Base-by-base conservation (phyloP, 1,140 invertebrate species). In the Listronotus oregonensis region DNA sequence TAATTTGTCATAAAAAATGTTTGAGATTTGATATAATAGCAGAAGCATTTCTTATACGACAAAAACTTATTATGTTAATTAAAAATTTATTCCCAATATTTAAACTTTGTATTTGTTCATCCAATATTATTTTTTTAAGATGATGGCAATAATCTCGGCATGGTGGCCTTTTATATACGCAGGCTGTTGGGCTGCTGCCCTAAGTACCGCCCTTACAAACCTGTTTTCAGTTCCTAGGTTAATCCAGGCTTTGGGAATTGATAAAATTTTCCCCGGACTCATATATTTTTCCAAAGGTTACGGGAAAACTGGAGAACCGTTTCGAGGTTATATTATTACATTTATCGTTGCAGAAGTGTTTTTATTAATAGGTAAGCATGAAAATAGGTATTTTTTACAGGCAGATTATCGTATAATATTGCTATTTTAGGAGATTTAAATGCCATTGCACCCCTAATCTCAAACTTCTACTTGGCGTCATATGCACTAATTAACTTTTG, bases 401-500 rank as follows among this genome's bases (percentile, higher is more conserved):
- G 5, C 5, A 5, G 21, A 27, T 5, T 27, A 27, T 3, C 21
- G 21, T 27, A 5, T 3, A 27, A 27, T 27, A 27, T 27, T 27
- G 21, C 21, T 27, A 5, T 27, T 85, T 64, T 81, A 92, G 91
- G 89, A 34, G 85, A 95, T 75, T 79, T 95, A 58, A 97, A 99
- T 80, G 85, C 87, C 3, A 96, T 98, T 68, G 95, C 96, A 18
- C 93, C 94, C 1, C 82, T 98, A 50, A 97, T 98, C 67, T 96
- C 96, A 15, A 98, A 96, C 78, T 97, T 98, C 79, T 98, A 97
- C 79, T 83, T 98, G 77, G 95, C 95, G 21, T 93, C 95, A 4
- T 98, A 98, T 76, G 94, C 94, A 17, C 85, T 98, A 39, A 96
- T 98, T 74, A 98, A 98, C 81, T 97, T 96, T 81, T 96, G 95